These are phyloP conservation scores for Lysandra bellargus DNA, from an alignment of 2,888 invertebrate species.

Conservation along the genomic window DNA sequence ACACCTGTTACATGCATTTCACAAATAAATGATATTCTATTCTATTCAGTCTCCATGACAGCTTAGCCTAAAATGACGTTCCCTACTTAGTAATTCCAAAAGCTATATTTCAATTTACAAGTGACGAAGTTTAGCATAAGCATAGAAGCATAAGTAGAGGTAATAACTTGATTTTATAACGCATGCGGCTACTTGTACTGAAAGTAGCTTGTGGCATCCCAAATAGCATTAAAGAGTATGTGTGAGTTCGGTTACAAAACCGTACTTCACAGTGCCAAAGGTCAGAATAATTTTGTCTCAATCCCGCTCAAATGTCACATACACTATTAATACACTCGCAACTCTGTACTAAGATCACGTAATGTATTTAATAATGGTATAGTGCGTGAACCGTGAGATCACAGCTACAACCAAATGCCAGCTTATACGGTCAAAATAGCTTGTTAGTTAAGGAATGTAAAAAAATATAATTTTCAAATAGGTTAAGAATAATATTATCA, in stretches of 20 bases:
- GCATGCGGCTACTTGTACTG: not conserved
- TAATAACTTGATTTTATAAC: no score
- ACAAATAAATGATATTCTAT: no score
- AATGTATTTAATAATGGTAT: conserved; percentile 13
- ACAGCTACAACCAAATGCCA: not conserved
- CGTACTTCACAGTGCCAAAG: not conserved
- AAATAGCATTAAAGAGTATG: not conserved
- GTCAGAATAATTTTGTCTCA: conserved; percentile 15
- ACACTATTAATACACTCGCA: conserved; percentile 25
- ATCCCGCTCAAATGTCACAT: conserved; percentile 13
- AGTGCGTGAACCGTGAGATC: not conserved
- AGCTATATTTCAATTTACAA: no score
- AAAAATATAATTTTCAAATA: not conserved
- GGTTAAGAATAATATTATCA: not conserved
- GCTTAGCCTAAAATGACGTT: not conserved
- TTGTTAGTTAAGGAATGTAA: not conserved
- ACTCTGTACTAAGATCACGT: not conserved
- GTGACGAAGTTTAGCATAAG: no score
- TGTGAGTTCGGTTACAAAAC: not conserved
- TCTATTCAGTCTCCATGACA: not conserved
- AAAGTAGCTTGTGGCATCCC: not conserved
- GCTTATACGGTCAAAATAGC: not conserved
- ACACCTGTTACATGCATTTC: no score
- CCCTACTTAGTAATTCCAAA: no score
- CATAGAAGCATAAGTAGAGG: no score